Evolutionary conservation across 2,797 vertebrate genomes (phyloP).

Genomic region (Protonibea diacanthus): DNA sequence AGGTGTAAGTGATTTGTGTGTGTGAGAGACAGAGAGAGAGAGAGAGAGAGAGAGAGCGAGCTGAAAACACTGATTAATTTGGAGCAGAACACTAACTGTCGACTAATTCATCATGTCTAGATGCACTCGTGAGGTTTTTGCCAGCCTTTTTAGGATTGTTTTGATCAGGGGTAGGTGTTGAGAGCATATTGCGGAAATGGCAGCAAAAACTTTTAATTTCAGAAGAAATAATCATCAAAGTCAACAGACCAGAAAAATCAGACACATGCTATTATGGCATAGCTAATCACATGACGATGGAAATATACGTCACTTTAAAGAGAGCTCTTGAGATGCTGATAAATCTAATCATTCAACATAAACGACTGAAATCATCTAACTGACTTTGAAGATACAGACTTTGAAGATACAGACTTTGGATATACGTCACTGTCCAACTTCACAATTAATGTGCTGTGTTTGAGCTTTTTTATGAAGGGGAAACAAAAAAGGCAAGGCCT

Average conservation of each 20-base stretch:
- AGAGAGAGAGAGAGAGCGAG: neutral
- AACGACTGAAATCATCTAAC: neutral
- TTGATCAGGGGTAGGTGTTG: neutral
- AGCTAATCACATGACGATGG: neutral
- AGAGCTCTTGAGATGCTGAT: neutral
- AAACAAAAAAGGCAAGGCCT: too few relatives aligned
- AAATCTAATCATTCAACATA: neutral
- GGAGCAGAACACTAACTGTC: neutral
- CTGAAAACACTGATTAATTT: neutral
- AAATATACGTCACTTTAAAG: slow-evolving; percentile 7
- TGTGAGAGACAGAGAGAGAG: too few relatives aligned
- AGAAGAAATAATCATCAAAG: neutral
- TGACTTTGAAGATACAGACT: neutral
- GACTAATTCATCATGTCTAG: slow-evolving; percentile 6
- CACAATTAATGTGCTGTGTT: neutral
- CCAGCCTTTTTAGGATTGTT: slow-evolving; percentile 11
- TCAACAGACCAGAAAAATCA: neutral
- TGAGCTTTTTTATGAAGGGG: too few relatives aligned
- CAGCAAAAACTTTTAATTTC: neutral
- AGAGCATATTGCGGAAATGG: neutral
- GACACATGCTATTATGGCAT: neutral
- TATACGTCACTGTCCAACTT: neutral
- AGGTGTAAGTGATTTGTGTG: neutral
- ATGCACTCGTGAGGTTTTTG: slow-evolving; percentile 9
- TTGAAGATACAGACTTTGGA: too few relatives aligned